phyloP scores from a whole-genome alignment of 64 coral and sea anemone genomes.

The Porites lutea region DNA sequence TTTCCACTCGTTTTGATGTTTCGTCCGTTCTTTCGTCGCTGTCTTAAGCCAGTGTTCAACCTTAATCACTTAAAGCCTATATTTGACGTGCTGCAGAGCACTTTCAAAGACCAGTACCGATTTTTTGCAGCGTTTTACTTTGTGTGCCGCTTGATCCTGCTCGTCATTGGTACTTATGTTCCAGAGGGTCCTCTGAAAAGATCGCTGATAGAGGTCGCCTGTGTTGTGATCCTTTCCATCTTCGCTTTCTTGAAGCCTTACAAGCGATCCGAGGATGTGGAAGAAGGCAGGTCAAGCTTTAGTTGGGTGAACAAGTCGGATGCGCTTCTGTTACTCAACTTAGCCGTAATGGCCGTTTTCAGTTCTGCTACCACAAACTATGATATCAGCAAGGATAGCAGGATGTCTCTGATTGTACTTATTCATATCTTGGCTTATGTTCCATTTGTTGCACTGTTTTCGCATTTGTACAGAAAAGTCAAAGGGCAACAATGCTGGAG shows the following conservation, averaged over 20 bases:
- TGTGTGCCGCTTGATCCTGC: constrained; percentile 57
- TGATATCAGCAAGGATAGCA: background rate
- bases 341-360: constrained; percentile 65
- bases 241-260: constrained; percentile 78
- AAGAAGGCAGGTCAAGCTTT: background rate
- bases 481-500: background rate
- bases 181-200: constrained; percentile 39
- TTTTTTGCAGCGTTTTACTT: constrained; percentile 84
- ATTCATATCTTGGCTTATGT: constrained; percentile 31
- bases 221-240: constrained; percentile 50
- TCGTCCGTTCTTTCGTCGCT: constrained; percentile 3
- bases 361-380: constrained; percentile 47
- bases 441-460: background rate
- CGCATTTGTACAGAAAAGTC: background rate
- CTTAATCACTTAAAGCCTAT: constrained; percentile 28
- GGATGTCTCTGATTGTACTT: background rate
- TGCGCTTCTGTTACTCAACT: constrained; percentile 64
- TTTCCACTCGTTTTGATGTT: constrained; percentile 66
- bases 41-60: constrained; percentile 28
- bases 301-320: constrained; percentile 81
- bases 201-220: constrained; percentile 60
- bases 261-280: constrained; percentile 7
- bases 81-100: constrained; percentile 55
- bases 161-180: constrained; percentile 61
- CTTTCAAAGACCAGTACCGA: constrained; percentile 73